Evolutionary conservation across 53 echinoderm and acorn worm species (phyloP), one percentile per base, ranked within the genome.

Genomic region (Actinopyga echinites): DNA sequence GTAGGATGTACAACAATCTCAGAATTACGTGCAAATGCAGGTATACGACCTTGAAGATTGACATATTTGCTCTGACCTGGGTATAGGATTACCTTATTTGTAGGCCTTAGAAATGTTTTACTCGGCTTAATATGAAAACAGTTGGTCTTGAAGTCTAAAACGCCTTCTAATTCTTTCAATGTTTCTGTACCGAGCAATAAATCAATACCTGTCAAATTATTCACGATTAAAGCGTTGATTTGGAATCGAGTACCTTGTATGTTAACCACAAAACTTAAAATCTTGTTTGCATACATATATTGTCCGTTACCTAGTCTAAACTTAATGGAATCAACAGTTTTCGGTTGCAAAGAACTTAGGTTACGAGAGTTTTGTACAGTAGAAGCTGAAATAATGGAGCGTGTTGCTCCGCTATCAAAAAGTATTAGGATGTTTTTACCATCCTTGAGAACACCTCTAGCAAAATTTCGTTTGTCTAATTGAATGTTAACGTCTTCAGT

Each of bases 341-440:
- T 13, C 22, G 29, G 21, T 71, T 45, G 38, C 12, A 6, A 28
- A 20, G 15, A 19, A 22, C 20, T 21, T 9, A 74, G 44, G 21
- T 44, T 20, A n/a, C n/a, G 38, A 7, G 74, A 74, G 21, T 43
- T 20, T 2, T 15, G 40, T 19, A 74, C 74, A 74, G 3, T 37
- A 15, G 30, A 19, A 13, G 21, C 38, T 43, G 87, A 82, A 30
- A 87, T 57, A 20, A 87, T 49, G 0, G 87, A 33, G 56, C 67
- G 65, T 19, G 87, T 56, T n/a, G n/a, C n/a, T n/a, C n/a, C n/a
- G n/a, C n/a, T n/a, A n/a, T n/a, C n/a, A n/a, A n/a, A n/a, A n/a
- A 22, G 30, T 13, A 82, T 24, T 5, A 87, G 56, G 12, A 87
- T 21, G 13, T 56, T 66, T 15, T 87, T 87, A 4, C 87, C 73